phyloP scores from a whole-genome alignment of 2,113 vertebrate genomes.

The Trichomycterus rosablanca region DNA sequence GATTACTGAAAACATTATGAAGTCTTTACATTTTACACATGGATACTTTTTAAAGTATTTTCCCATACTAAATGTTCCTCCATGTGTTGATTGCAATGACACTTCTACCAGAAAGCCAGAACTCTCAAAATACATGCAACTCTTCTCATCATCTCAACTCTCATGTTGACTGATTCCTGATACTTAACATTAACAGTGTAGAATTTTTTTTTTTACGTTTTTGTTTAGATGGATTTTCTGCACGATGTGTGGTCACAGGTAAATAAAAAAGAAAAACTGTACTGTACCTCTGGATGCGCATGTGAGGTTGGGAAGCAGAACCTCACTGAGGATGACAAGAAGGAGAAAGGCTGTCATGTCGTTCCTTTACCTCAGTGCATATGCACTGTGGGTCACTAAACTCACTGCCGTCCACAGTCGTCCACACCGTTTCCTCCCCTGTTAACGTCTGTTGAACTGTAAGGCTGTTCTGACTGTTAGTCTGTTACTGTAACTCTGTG shows the following conservation, averaged over 20 bases:
- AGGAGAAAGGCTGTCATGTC: slow-evolving; percentile 31
- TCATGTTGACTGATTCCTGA: too few relatives aligned
- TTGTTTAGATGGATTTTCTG: too few relatives aligned
- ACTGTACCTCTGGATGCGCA: slow-evolving; percentile 35
- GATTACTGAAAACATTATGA: too few relatives aligned
- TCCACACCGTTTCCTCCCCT: slow-evolving; percentile 5
- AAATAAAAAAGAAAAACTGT: neutral
- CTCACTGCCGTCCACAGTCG: neutral
- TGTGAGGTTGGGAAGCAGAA: slow-evolving; percentile 28
- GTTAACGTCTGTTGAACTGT: slow-evolving; percentile 2
- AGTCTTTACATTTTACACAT: too few relatives aligned
- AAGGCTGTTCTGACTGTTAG: slow-evolving; percentile 2
- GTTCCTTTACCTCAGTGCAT: slow-evolving; percentile 10
- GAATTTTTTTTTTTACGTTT: too few relatives aligned
- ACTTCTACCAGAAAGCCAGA: too few relatives aligned
- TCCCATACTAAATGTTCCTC: too few relatives aligned
- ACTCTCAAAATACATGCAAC: too few relatives aligned
- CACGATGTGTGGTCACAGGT: neutral
- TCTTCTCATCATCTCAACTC: too few relatives aligned
- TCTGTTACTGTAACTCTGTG: neutral
- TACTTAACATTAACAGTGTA: too few relatives aligned
- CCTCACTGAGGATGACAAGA: slow-evolving; percentile 25
- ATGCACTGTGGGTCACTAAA: slow-evolving; percentile 2
- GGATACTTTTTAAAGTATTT: too few relatives aligned
- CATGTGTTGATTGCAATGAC: too few relatives aligned